phyloP scores from a whole-genome alignment of 2,113 vertebrate species.

The Bagarius yarrelli region DNA sequence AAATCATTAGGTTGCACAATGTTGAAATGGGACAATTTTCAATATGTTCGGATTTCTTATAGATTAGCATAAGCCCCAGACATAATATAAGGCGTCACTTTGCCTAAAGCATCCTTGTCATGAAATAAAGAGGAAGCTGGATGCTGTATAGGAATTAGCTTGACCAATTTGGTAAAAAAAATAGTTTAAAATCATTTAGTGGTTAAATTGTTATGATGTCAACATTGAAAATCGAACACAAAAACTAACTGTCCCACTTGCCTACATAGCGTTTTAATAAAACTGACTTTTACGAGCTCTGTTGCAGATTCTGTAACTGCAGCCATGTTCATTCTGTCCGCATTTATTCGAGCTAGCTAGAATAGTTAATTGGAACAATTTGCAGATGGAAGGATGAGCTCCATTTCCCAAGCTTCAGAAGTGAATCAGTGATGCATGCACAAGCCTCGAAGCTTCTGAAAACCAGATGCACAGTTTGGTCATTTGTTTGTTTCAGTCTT shows the following conservation, averaged over 20 bases:
- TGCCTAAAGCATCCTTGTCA: not conserved
- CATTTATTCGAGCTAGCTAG: slow-evolving; percentile 46
- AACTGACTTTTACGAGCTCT: not conserved
- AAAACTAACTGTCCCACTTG: not conserved
- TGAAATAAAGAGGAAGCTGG: not conserved
- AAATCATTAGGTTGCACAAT: not conserved
- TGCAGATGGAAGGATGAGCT: slow-evolving; percentile 56
- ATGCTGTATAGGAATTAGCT: not conserved
- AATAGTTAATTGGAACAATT: slow-evolving; percentile 50
- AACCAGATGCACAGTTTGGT: slow-evolving; percentile 62
- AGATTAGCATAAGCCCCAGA: not conserved
- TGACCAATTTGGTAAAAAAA: not conserved
- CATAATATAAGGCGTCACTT: not conserved
- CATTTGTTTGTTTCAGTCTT: slow-evolving; percentile 40
- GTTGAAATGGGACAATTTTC: not conserved
- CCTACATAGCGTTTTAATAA: not conserved
- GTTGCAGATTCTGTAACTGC: not conserved
- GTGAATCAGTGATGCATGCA: slow-evolving; percentile 64
- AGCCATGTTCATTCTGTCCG: slow-evolving; percentile 40
- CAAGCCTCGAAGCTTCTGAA: slow-evolving; percentile 64
- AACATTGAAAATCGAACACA: too few relatives aligned
- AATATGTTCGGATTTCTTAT: not conserved
- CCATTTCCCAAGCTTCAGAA: slow-evolving; percentile 62
- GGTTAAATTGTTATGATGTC: too few relatives aligned
- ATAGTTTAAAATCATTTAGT: not conserved